phyloP scores from a whole-genome alignment of 1,140 invertebrate species.

The Caerostris extrusa region DNA sequence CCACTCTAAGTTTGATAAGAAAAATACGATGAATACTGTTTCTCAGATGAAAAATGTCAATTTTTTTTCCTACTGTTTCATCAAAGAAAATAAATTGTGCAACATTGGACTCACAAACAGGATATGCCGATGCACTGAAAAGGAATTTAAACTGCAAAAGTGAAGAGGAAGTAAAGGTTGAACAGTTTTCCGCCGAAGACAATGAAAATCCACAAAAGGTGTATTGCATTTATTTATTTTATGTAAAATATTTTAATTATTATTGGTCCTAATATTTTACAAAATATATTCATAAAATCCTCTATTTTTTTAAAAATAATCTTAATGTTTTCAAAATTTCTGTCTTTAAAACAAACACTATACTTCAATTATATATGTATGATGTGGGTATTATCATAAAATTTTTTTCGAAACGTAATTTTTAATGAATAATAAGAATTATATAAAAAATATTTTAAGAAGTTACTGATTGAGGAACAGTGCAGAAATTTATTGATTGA shows the following conservation, averaged over 20 bases:
- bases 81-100: background rate
- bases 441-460: too few relatives aligned
- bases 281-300: background rate
- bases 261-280: background rate
- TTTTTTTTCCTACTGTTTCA: background rate
- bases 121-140: constrained; percentile 57
- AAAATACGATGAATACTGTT: background rate
- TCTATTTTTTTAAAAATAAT: too few relatives aligned
- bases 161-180: background rate
- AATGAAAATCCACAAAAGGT: background rate
- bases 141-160: constrained; percentile 8
- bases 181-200: background rate
- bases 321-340: too few relatives aligned
- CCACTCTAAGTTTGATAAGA: background rate
- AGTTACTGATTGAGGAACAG: too few relatives aligned
- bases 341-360: too few relatives aligned
- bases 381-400: too few relatives aligned
- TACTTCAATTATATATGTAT: too few relatives aligned
- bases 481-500: too few relatives aligned
- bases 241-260: background rate
- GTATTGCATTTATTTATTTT: too few relatives aligned
- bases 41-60: background rate
- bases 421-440: too few relatives aligned
- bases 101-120: background rate
- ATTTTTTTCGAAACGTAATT: too few relatives aligned